phyloP scores from a whole-genome alignment of 1,140 invertebrate genomes.

The Adelges cooleyi region DNA sequence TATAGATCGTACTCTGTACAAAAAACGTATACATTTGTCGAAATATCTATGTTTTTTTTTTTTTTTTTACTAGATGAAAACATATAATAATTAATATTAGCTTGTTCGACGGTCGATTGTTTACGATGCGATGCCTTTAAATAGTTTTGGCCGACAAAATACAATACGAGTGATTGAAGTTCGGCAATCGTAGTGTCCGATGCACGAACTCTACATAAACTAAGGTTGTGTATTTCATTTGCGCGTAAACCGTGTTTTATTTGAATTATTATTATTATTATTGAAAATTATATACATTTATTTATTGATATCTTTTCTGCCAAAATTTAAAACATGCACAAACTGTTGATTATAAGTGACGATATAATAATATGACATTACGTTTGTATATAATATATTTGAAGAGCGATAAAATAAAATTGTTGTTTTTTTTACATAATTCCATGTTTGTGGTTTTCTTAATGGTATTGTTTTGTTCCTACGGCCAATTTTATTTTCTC shows the following conservation, averaged over 20 bases:
- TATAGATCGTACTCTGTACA: no score
- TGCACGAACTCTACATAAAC: neutral
- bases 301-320: neutral
- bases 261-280: constrained; percentile 2
- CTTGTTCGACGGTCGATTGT: no score
- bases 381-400: constrained; percentile 10
- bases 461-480: neutral
- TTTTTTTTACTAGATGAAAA: no score
- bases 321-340: constrained; percentile 27
- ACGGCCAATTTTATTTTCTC: no score
- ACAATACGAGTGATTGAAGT: constrained; percentile 6
- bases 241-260: neutral
- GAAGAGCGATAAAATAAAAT: constrained; percentile 20
- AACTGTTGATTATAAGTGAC: constrained; percentile 16
- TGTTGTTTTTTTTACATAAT: constrained; percentile 19
- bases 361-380: neutral
- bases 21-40: no score
- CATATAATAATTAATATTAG: no score
- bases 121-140: no score
- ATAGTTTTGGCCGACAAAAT: no score
- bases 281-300: neutral
- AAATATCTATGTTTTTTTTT: no score
- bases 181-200: neutral
- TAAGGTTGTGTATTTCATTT: constrained; percentile 17
- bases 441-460: neutral